Evolutionary conservation across 2,888 invertebrate species (phyloP), one percentile per base, ranked within the genome.

Genomic region (Meiosimyza decipiens): DNA sequence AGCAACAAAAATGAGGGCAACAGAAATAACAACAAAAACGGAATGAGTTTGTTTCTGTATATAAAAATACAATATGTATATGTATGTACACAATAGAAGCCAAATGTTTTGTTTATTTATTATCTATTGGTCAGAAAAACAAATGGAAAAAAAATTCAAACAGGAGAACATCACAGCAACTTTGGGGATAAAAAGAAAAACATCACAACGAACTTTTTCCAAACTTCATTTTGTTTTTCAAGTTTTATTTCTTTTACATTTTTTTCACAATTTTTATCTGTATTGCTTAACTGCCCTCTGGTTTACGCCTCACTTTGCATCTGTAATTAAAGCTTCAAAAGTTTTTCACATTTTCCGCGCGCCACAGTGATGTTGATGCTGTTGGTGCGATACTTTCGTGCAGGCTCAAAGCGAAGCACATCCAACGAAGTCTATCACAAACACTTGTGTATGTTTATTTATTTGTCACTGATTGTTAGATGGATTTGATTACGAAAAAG

Each of bases 261-360:
- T 22, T 64, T 2, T 7, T 12, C 7, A 11, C 12, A 47, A 11
- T 28, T 63, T 63, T 49, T 22, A 22, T 60, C 13, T 7, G 6
- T 40, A 40, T 40, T 40, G 40, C 22, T 28, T 18, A 51, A 18
- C 64, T 51, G 64, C 51, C 64, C 64, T 18, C 51, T 15, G 51
- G 51, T 51, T 40, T 51, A 64, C 51, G 64, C 28, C 59, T 60
- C 9, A 33, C 12, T 28, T 60, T 60, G 59, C 59, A 60, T 60
- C 28, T 40, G 51, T 64, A 64, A 64, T 64, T 64, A 64, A 64
- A 64, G 64, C 64, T 64, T 64, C 64, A 64, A 63, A 47, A 47
- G 16, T 47, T 40, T 40, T 40, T 40, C 40, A 40, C 40, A 40
- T 40, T 40, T 40, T 40, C 18, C 33, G 13, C 33, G 12, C 16